phyloP scores from a whole-genome alignment of 2,888 invertebrate species.

The Platycheirus albimanus region DNA sequence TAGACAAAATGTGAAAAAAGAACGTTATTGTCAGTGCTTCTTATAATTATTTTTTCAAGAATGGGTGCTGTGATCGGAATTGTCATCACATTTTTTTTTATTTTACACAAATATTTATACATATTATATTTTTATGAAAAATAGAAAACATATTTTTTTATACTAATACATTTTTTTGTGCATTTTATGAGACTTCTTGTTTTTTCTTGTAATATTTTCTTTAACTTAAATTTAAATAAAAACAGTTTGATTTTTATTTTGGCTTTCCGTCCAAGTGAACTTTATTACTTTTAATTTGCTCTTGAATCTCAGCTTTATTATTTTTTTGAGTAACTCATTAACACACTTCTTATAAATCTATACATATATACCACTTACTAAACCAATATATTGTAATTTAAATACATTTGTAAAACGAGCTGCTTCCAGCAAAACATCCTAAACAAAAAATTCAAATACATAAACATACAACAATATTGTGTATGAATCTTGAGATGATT shows the following conservation, averaged over 20 bases:
- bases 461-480: not conserved
- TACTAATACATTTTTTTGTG: constrained; percentile 28
- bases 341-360: constrained; percentile 42
- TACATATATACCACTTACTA: constrained; percentile 22
- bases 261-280: constrained; percentile 66
- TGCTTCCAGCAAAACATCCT: constrained; percentile 42
- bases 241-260: constrained; percentile 55
- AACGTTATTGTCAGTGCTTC: constrained; percentile 44
- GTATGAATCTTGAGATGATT: constrained; percentile 18
- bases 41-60: constrained; percentile 34
- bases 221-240: not conserved
- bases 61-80: constrained; percentile 71
- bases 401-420: constrained; percentile 20
- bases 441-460: constrained; percentile 12
- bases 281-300: constrained; percentile 53
- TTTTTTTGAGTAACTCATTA: constrained; percentile 50
- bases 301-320: constrained; percentile 40
- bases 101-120: constrained; percentile 35
- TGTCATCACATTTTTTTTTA: constrained; percentile 64
- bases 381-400: constrained; percentile 8
- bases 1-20: constrained; percentile 28
- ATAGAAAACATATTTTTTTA: constrained; percentile 5
- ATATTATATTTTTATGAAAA: constrained; percentile 40
- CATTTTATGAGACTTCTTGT: constrained; percentile 53
- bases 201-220: constrained; percentile 24